Conservation (phyloP, 2,797 vertebrate genomes). For the Brotula barbata region DNA sequence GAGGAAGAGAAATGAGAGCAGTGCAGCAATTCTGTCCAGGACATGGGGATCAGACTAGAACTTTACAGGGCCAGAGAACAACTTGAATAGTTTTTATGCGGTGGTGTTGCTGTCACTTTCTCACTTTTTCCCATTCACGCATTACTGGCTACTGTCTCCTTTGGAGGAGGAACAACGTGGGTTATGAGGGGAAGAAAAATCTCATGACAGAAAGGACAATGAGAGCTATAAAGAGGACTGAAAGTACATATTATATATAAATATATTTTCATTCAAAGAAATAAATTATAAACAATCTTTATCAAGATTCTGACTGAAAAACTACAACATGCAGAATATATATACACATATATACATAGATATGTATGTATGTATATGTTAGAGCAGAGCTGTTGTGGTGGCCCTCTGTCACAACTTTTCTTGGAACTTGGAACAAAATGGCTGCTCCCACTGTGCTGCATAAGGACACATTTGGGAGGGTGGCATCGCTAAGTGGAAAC, state of each 20-base stretch:
- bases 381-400: conserved; percentile 61
- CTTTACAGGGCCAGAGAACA: conserved; percentile 53
- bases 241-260: conserved; percentile 83
- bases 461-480: conserved; percentile 39
- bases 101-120: conserved; percentile 60
- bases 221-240: conserved; percentile 60
- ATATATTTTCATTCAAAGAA: conserved; percentile 87
- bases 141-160: conserved; percentile 61
- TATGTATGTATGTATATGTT: too few species aligned
- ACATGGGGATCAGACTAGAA: conserved; percentile 41
- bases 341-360: conserved; percentile 34
- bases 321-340: conserved; percentile 71
- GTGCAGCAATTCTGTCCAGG: conserved; percentile 46
- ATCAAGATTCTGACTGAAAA: conserved; percentile 73
- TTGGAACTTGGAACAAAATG: conserved; percentile 61
- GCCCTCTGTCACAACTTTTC: conserved; percentile 61
- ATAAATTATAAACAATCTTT: conserved; percentile 85
- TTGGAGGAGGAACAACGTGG: conserved; percentile 25
- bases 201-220: conserved; percentile 53
- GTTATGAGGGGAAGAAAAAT: conserved; percentile 29
- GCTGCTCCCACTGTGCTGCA: conserved; percentile 54
- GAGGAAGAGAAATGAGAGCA: conserved; percentile 41
- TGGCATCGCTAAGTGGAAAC: conserved; percentile 40
- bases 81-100: conserved; percentile 41
- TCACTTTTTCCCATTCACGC: conserved; percentile 60